Evolutionary conservation across 1,140 invertebrate species (phyloP).

Genomic region (Lepidotrigona ventralis): DNA sequence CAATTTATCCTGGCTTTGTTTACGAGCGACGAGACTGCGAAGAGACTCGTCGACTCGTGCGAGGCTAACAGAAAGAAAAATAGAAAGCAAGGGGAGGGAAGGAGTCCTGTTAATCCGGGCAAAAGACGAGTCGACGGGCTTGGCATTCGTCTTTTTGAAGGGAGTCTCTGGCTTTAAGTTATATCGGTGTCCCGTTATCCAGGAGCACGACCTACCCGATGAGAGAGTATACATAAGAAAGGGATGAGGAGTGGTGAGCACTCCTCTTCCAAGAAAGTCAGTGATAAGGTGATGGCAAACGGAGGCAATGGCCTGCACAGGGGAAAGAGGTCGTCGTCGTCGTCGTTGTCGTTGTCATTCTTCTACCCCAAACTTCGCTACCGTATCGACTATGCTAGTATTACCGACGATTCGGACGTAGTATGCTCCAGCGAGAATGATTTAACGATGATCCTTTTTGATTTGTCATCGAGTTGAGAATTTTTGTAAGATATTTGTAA

Average conservation of each 20-base stretch:
- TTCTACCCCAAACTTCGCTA: conserved; percentile 47
- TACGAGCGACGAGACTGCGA: conserved; percentile 61
- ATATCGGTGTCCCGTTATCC: conserved; percentile 48
- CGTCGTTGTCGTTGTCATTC: conserved; percentile 18
- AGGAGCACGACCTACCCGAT: conserved; percentile 28
- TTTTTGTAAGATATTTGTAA: neutral
- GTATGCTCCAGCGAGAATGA: neutral
- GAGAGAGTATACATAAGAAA: conserved; percentile 20
- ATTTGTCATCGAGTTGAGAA: neutral
- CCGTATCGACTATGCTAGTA: neutral
- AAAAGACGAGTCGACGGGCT: conserved; percentile 60
- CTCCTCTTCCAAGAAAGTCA: conserved; percentile 37
- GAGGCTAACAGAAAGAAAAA: conserved; percentile 12
- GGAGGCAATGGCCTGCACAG: conserved; percentile 71
- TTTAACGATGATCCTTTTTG: conserved; percentile 4
- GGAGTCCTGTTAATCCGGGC: conserved; percentile 62
- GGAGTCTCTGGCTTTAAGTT: conserved; percentile 48
- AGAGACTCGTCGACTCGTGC: conserved; percentile 11
- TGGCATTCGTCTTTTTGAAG: conserved; percentile 58
- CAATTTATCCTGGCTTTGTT: conserved; percentile 73
- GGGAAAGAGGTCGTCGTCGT: conserved; percentile 56
- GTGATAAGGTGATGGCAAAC: conserved; percentile 70
- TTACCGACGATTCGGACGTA: neutral
- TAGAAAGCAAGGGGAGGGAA: conserved; percentile 30
- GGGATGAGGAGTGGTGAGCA: neutral